Conservation (phyloP, 1,140 invertebrate genomes). For the Heliconius melpomene region DNA sequence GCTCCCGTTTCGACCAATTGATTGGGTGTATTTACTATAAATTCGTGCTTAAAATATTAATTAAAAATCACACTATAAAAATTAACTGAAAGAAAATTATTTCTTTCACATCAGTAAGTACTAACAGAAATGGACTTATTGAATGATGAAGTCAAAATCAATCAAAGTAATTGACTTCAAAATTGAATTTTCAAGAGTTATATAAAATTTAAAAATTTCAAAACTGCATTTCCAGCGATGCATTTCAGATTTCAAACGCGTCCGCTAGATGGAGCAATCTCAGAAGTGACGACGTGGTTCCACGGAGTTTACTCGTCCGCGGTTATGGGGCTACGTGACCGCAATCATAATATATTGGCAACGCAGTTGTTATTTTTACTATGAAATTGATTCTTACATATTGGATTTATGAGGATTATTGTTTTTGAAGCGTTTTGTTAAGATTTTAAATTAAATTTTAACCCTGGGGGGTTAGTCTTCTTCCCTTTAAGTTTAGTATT, state of each 20-base stretch:
- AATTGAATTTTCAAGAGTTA: constrained; percentile 31
- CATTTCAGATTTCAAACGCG: constrained; percentile 55
- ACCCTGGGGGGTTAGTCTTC: background rate
- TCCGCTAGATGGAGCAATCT: constrained; percentile 61
- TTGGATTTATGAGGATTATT: constrained; percentile 5
- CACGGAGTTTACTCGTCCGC: constrained; percentile 59
- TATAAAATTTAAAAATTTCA: constrained; percentile 50
- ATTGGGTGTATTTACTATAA: constrained; percentile 25
- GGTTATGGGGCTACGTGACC: constrained; percentile 66
- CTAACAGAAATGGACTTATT: background rate
- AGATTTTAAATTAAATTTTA: background rate
- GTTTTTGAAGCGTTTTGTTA: background rate
- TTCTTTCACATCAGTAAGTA: background rate
- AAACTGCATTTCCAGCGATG: constrained; percentile 46
- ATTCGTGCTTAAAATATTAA: constrained; percentile 12
- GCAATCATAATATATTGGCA: constrained; percentile 43
- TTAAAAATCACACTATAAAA: constrained; percentile 9
- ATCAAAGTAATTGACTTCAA: background rate
- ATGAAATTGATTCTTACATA: constrained; percentile 49
- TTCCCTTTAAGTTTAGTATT: no score
- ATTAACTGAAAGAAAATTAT: background rate
- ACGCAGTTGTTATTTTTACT: constrained; percentile 46
- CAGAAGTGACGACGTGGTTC: constrained; percentile 60
- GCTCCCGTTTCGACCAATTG: constrained; percentile 19
- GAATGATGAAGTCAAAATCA: constrained; percentile 1